Base-by-base conservation (phyloP, 2,888 invertebrate genomes). In the Drosophila phalerata region DNA sequence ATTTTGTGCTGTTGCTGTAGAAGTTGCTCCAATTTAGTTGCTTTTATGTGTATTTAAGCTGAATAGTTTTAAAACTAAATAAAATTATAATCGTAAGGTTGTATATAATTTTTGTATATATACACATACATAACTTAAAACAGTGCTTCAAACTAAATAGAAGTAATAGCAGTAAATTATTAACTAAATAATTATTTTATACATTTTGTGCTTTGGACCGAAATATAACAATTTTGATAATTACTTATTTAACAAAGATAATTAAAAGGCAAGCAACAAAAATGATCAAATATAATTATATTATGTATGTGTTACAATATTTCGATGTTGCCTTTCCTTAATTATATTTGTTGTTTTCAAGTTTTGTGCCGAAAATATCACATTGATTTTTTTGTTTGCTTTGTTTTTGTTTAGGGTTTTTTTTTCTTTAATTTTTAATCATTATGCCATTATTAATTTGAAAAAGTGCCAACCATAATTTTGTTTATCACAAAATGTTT, bases 401-500 rank as follows among this genome's bases (percentile, higher is more conserved):
- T 77, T 30, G 17, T 58, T 53, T 69, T 56, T 60, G 51, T 30
- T 58, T 61, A 15, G 53, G 37, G 49, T 63, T 68, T 51, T 60
- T 37, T 58, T 57, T 51, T 60, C 40, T 58, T 57, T 57, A 47
- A 47, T 68, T 65, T 22, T 37, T 58, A 56, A 67, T 57, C 25
- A 62, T 73, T 71, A 57, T 73, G 28, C 67, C 69, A 68, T 73
- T 70, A 57, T 47, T 56, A 68, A 63, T 58, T 77, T 75, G 43
- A 70, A 77, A 66, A 76, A 66, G 78, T 80, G 83, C 82, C 86
- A 88, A 86, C 78, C 73, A 88, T 80, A 84, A 91, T 91, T 91
- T 91, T 90, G 90, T 80, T 79, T 90, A 92, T 91, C 92, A 92
- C 92, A 91, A 92, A 92, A 91, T 90, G 90, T 87, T 82, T 83